phyloP scores from a whole-genome alignment of 2,888 invertebrate genomes.

The Watsonalla cultraria region DNA sequence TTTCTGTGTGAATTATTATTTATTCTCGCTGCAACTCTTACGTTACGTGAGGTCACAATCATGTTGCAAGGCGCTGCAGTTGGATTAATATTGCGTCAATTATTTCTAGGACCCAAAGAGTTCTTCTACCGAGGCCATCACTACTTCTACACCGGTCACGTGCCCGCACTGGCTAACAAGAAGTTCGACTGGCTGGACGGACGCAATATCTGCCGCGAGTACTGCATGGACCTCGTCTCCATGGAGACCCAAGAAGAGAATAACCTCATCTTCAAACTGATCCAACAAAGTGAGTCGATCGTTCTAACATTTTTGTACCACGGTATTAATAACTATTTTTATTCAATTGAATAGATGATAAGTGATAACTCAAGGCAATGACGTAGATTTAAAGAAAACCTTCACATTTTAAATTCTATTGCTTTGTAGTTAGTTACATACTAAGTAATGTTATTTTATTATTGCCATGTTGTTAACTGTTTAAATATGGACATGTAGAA shows the following conservation, averaged over 20 bases:
- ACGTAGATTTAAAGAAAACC: background rate
- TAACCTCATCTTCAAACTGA: constrained; percentile 91
- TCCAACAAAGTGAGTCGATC: constrained; percentile 85
- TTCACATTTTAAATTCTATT: constrained; percentile 1
- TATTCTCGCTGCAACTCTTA: background rate
- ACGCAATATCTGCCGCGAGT: constrained; percentile 93
- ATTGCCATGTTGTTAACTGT: background rate
- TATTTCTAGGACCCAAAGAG: constrained; percentile 89
- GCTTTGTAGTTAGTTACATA: background rate
- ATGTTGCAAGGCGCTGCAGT: background rate
- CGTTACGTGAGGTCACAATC: background rate
- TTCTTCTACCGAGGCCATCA: constrained; percentile 92
- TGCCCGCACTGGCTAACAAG: constrained; percentile 86
- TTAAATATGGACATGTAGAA: background rate
- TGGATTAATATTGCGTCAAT: background rate
- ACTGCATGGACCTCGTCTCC: constrained; percentile 95
- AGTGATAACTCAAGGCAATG: background rate
- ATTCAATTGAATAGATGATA: no score
- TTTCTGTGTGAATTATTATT: constrained; percentile 10
- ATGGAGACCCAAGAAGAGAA: constrained; percentile 94
- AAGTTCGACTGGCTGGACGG: constrained; percentile 95
- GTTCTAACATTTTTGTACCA: no score
- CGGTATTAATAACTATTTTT: no score
- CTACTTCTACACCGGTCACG: constrained; percentile 92
- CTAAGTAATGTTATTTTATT: background rate